Base-by-base conservation (phyloP, 2,888 invertebrate genomes). In the Dryobota labecula region DNA sequence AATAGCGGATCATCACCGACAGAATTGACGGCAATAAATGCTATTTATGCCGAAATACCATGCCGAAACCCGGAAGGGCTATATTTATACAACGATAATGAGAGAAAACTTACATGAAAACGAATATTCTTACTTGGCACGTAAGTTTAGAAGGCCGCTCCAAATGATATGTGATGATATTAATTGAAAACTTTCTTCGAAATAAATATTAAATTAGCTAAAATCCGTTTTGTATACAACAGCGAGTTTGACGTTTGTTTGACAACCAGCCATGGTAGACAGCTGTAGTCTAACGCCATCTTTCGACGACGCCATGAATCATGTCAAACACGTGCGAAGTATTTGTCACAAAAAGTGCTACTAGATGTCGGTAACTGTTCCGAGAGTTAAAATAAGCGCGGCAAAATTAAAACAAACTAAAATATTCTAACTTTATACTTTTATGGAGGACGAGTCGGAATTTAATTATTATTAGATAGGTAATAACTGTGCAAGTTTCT, bases 201-300 rank as follows among this genome's bases (percentile, higher is more conserved):
- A 93, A 94, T 94, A 93, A 95, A 94, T 95, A 94, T 94, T 94
- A 94, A 92, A 94, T 94, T 93, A 93, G 95, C 94, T 95, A 94
- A 94, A 93, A 89, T 92, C 89, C 88, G 91, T 91, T 93, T 94
- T 94, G 94, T 94, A 92, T 91, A 94, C 94, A 95, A 93, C 87
- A 92, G 87, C 88, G 90, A 80, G 74, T 87, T 89, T 91, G 92
- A 92, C 91, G 80, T 84, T 84, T 87, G 83, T 84, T 84, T 90
- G 90, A 90, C 90, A 86, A 80, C 73, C 70, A 77, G 82, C 76
- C 38, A 73, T 53, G 75, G 62, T 73, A 80, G 83, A 84, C 87
- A 88, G 85, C 85, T 86, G 85, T 83, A 73, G 73, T 69, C 64
- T 67, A 88, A 71, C 91, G 94, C 94, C 95, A 94, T 93, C 95